phyloP scores from a whole-genome alignment of 2,113 vertebrate species.

The Rhea americana region DNA sequence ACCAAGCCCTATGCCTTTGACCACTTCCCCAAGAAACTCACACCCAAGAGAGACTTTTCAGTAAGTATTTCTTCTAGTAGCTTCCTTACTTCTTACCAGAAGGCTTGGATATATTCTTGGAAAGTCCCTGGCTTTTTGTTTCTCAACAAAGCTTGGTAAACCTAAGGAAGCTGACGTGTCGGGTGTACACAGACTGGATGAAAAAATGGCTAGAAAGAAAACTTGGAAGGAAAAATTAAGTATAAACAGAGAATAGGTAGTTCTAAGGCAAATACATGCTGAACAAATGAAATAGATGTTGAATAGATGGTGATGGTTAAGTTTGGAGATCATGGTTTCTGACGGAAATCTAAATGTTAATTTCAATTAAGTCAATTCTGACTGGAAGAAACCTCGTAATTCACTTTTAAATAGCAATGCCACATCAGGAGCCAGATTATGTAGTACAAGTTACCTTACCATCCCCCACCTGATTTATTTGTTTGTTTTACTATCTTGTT shows the following conservation, averaged over 20 bases:
- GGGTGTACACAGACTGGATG: background rate
- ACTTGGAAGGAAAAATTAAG: background rate
- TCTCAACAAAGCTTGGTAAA: background rate
- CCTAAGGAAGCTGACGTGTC: background rate
- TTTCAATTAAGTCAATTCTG: background rate
- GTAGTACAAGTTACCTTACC: background rate
- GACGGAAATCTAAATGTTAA: background rate
- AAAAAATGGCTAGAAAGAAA: background rate
- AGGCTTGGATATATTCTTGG: background rate
- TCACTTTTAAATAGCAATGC: background rate
- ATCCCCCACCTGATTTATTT: background rate
- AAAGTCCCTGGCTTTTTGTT: background rate
- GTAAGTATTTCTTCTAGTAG: slow-evolving; percentile 74
- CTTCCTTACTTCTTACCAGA: background rate
- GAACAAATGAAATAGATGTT: background rate
- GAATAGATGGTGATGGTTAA: background rate
- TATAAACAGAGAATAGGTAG: background rate
- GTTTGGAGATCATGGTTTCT: background rate
- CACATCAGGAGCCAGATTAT: background rate
- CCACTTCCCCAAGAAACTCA: slow-evolving; percentile 94
- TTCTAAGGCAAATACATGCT: background rate
- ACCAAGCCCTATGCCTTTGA: slow-evolving; percentile 97
- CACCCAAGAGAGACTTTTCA: slow-evolving; percentile 96
- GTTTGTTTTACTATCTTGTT: background rate
- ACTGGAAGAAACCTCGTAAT: background rate